Percentiles rank a stretch among this genome's conserved stretches.
Evolutionary conservation across 2,113 vertebrate genomes (phyloP).

Genomic region (Oxygymnocypris stewartii): DNA sequence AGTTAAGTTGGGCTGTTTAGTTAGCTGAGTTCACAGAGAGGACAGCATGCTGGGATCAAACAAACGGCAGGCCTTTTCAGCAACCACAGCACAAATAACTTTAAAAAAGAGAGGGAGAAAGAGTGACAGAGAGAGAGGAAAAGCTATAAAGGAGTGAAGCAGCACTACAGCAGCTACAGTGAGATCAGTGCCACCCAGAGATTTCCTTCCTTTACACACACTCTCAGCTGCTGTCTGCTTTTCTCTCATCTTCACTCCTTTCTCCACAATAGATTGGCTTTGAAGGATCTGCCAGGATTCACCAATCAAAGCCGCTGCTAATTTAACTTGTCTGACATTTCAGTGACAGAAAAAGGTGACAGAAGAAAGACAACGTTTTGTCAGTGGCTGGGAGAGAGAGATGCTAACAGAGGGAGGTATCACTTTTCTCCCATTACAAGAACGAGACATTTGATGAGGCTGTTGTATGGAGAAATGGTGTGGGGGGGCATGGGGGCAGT

Average conservation of each 20-base stretch:
- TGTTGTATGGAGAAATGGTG: background rate
- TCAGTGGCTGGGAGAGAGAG: constrained; percentile 37
- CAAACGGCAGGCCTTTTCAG: constrained; percentile 54
- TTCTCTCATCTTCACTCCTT: constrained; percentile 53
- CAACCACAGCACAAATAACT: constrained; percentile 65
- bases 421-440: background rate
- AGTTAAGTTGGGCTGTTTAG: constrained; percentile 60
- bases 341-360: background rate
- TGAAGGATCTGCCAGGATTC: constrained; percentile 65
- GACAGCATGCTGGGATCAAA: constrained; percentile 65
- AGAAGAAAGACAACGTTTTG: constrained; percentile 7
- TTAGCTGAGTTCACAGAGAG: constrained; percentile 67
- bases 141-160: constrained; percentile 3
- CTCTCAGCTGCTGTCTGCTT: constrained; percentile 12
- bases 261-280: constrained; percentile 62
- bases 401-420: constrained; percentile 23
- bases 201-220: constrained; percentile 5
- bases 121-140: constrained; percentile 13
- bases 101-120: constrained; percentile 18
- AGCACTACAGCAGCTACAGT: background rate
- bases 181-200: background rate
- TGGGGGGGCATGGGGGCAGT: no score
- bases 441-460: constrained; percentile 28
- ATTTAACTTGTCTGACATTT: constrained; percentile 57
- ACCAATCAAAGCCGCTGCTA: constrained; percentile 68